phyloP scores from a whole-genome alignment of 2,888 invertebrate genomes.

The Encarsia formosa region DNA sequence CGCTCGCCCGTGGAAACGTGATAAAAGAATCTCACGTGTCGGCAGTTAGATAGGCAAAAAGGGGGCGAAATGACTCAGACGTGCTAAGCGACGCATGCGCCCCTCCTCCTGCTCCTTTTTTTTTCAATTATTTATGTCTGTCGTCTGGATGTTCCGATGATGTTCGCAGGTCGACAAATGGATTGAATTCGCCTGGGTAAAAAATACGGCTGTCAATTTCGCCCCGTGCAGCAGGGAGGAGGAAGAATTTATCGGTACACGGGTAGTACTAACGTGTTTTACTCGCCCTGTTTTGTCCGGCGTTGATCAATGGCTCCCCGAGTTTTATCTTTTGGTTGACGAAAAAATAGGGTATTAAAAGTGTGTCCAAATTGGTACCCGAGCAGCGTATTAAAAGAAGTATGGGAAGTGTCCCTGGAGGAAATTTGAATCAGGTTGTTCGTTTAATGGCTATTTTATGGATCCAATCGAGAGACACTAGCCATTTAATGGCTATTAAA shows the following conservation, averaged over 20 bases:
- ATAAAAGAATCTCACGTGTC: slow-evolving; percentile 27
- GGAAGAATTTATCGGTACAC: slow-evolving; percentile 8
- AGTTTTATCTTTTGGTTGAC: no score
- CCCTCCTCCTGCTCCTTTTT: not conserved
- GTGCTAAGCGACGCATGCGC: slow-evolving; percentile 23
- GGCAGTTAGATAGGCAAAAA: slow-evolving; percentile 25
- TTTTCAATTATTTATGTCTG: slow-evolving; percentile 25
- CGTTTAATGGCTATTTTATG: no score
- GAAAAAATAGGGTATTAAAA: no score
- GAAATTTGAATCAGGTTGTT: no score
- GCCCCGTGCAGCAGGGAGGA: not conserved
- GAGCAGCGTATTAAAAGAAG: no score
- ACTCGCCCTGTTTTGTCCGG: no score
- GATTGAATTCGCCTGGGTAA: slow-evolving; percentile 16
- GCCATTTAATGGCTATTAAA: no score
- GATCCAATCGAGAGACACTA: no score
- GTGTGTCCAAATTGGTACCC: no score
- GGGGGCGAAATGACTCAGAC: slow-evolving; percentile 26
- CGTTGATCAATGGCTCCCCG: no score
- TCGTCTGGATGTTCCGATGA: slow-evolving; percentile 6
- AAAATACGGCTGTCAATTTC: slow-evolving; percentile 20
- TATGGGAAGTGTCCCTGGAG: no score
- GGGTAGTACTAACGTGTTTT: no score
- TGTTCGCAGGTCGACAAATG: slow-evolving; percentile 14
- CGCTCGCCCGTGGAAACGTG: slow-evolving; percentile 17